These are phyloP conservation scores for Hipparchia sbordonii DNA, from an alignment of 2,888 invertebrate species.

Conservation along the genomic window DNA sequence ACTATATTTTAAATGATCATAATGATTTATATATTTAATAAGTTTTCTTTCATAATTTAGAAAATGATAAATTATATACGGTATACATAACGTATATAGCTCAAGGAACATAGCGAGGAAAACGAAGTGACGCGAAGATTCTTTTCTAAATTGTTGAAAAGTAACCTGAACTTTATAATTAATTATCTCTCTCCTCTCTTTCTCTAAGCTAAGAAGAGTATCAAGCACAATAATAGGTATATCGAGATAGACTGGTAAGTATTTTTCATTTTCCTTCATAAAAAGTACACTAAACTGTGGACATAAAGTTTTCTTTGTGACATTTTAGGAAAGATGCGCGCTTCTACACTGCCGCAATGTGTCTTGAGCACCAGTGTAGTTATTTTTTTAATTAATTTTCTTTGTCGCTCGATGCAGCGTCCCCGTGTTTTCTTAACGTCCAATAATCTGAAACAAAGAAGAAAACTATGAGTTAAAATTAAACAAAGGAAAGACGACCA, in stretches of 20 bases:
- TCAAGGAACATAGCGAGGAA: neutral
- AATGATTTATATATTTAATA: conserved; percentile 47
- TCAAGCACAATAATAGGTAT: too few relatives aligned
- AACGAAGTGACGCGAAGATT: neutral
- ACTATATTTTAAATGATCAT: conserved; percentile 32
- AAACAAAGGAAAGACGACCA: neutral
- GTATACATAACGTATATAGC: neutral
- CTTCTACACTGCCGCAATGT: neutral
- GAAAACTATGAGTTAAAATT: conserved; percentile 37
- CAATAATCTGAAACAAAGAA: conserved; percentile 77
- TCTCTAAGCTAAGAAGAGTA: too few relatives aligned
- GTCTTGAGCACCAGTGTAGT: neutral
- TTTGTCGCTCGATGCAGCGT: conserved; percentile 72
- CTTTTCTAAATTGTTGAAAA: neutral
- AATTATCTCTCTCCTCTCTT: too few relatives aligned
- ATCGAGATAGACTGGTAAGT: too few relatives aligned
- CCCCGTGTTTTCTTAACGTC: conserved; percentile 75
- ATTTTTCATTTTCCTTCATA: neutral
- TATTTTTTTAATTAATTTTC: conserved; percentile 61
- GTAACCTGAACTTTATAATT: neutral
- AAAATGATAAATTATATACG: conserved; percentile 42
- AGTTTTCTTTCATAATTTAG: conserved; percentile 50
- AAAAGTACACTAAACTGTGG: neutral
- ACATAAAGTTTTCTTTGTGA: neutral
- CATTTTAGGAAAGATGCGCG: neutral